A percentile compares a stretch with the other conserved stretches of the same genome.
phyloP scores from a whole-genome alignment of 2,113 vertebrate species.

The Perca schrenkii region DNA sequence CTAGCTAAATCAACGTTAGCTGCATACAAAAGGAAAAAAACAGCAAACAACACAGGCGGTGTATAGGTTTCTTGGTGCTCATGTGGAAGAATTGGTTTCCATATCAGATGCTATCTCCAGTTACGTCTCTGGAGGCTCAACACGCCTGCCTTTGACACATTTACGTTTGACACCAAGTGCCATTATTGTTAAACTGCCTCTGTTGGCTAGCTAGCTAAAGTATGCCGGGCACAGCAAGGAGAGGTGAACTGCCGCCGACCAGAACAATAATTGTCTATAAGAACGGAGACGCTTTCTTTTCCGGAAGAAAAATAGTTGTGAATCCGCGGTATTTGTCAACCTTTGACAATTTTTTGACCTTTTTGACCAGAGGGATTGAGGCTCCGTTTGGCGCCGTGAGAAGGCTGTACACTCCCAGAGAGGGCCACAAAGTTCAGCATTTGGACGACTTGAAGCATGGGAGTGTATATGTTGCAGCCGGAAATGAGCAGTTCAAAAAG shows the following conservation, averaged over 20 bases:
- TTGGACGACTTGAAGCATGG: constrained; percentile 78
- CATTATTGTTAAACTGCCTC: background rate
- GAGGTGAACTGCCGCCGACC: constrained; percentile 65
- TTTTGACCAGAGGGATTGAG: constrained; percentile 71
- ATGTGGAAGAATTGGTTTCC: constrained; percentile 54
- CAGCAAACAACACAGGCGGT: background rate
- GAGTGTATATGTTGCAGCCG: constrained; percentile 83
- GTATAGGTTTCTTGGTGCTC: constrained; percentile 48
- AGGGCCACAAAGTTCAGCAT: constrained; percentile 71
- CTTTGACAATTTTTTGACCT: constrained; percentile 83
- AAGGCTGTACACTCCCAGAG: constrained; percentile 80
- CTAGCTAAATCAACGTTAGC: background rate
- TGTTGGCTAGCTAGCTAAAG: background rate
- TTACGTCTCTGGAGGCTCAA: constrained; percentile 45
- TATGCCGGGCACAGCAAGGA: constrained; percentile 40
- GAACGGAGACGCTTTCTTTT: constrained; percentile 85
- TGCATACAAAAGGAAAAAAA: background rate
- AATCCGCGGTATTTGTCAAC: constrained; percentile 75
- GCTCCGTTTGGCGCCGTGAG: constrained; percentile 84
- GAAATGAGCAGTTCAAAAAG: constrained; percentile 83
- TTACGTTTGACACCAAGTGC: constrained; percentile 38
- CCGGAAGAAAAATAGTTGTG: constrained; percentile 80
- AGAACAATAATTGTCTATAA: constrained; percentile 82
- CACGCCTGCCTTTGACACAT: constrained; percentile 13
- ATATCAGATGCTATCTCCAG: constrained; percentile 56